Evolutionary conservation across 2,888 invertebrate species (phyloP), one percentile per base, ranked within the genome.

Genomic region (Coleophora flavipennella): DNA sequence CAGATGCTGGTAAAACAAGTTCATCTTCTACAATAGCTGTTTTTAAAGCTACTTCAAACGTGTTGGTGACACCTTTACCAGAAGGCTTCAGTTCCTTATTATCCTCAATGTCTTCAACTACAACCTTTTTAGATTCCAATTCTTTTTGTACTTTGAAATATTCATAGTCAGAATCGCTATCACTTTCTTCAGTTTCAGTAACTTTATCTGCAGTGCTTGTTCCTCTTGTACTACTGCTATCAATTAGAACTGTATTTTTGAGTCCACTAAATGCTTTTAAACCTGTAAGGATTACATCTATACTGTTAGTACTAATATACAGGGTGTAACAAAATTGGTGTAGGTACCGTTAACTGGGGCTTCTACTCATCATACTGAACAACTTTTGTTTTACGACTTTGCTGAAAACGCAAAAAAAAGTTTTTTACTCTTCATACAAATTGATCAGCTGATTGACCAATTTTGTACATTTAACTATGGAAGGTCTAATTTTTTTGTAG

Each of bases 1-100:
- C 90, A 41, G 92, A 91, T 40, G 92, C 89, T 1, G 97, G 97
- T 36, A 96, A 90, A 6, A 94, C 88, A 35, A 94, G 65, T 53
- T 90, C 88, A 39, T 91, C 90, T 79, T 87, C 62, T 52, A 67
- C 71, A 11, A 85, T 60, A 4, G 85, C 85, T 3, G 75, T 66
- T 61, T 84, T 75, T 1, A 85, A 38, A 31, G 85, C 85, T 50
- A 76, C 69, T 33, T 63, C 63, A 46, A 84, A 84, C 20, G 59
- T 67, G 57, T 67, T 79, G 9, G n/a, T 29, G 4, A 29, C 10
- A n/a, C 50, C 60, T 8, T 46, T 42, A 29, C 41, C 47, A 36
- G 53, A 42, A 11, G 52, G 45, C 44, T 54, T 43, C 8, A 38
- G 31, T 39, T 51, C 49, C 36, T 50, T 49, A 33, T 62, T 47